These are phyloP conservation scores for Macropus fuliginosus DNA, from an alignment of 2,797 vertebrate genomes.

Conservation along the genomic window DNA sequence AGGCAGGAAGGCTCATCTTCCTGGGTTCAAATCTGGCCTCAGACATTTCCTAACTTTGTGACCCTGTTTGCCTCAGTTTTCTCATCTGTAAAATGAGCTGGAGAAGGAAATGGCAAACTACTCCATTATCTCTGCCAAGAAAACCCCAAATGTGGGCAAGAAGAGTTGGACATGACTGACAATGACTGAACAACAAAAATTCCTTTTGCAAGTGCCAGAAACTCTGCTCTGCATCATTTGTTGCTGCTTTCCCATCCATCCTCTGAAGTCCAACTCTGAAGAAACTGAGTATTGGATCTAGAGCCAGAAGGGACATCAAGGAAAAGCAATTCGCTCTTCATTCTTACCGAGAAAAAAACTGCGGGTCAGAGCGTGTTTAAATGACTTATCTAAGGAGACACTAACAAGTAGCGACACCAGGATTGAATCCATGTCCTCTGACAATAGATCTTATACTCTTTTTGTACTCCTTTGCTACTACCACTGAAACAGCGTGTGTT, in stretches of 20 bases:
- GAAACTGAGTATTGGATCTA: neutral
- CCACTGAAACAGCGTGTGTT: neutral
- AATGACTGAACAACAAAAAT: neutral
- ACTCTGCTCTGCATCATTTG: neutral
- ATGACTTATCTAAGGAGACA: neutral
- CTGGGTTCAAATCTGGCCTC: too few relatives aligned
- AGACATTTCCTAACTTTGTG: neutral
- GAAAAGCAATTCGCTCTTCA: neutral
- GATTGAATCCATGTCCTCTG: neutral
- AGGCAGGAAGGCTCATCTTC: too few relatives aligned
- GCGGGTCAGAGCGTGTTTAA: neutral
- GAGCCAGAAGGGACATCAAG: neutral
- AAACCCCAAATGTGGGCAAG: neutral
- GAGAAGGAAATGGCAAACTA: neutral
- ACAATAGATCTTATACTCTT: neutral
- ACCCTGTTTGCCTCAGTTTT: neutral
- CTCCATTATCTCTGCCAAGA: neutral
- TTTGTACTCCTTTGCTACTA: fast-evolving
- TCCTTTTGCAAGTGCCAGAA: neutral
- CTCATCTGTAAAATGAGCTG: neutral
- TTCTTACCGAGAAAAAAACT: neutral
- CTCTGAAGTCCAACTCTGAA: neutral
- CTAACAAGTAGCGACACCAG: neutral
- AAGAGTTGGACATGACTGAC: neutral
- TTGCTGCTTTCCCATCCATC: neutral